Evolutionary conservation across 1,140 invertebrate genomes (phyloP), one percentile per base, ranked within the genome.

Genomic region (Ectropis grisescens): DNA sequence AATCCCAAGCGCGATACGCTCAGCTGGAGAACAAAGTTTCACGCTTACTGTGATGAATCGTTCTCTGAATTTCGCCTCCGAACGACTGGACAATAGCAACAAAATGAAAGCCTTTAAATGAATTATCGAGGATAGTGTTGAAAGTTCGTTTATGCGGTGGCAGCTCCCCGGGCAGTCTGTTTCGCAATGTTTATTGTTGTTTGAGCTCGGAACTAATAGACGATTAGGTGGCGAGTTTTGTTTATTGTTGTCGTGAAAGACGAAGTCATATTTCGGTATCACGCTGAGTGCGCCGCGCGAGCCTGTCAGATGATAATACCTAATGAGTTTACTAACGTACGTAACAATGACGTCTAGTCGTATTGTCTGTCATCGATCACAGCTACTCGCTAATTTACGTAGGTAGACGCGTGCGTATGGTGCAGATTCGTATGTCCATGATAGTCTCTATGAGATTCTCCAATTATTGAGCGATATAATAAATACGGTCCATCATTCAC

Each of bases 81-180:
- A n/a, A n/a, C n/a, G n/a, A n/a, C n/a, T n/a, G n/a, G n/a, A n/a
- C n/a, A n/a, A n/a, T n/a, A n/a, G n/a, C n/a, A n/a, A n/a, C n/a
- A n/a, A n/a, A n/a, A n/a, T n/a, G n/a, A n/a, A n/a, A n/a, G n/a
- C n/a, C n/a, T n/a, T n/a, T n/a, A n/a, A n/a, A n/a, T n/a, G n/a
- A n/a, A n/a, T n/a, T n/a, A n/a, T n/a, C n/a, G n/a, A n/a, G n/a
- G 44, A 47, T 37, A 59, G 57, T 54, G 64, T 61, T 54, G 56
- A 70, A 66, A 53, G 49, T 36, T 50, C 34, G 48, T 58, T 42
- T 51, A 41, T 41, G 47, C 16, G 50, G 54, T 46, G 16, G 33
- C 11, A 2, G 22, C 58, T 13, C 59, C 15, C 9, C 44, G 37
- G 61, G 62, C 39, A 37, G 48, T 47, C 35, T 36, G 12, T 10